Evolutionary conservation across 2,797 vertebrate species (phyloP), one percentile per base, ranked within the genome.

Genomic region (Choloepus didactylus): DNA sequence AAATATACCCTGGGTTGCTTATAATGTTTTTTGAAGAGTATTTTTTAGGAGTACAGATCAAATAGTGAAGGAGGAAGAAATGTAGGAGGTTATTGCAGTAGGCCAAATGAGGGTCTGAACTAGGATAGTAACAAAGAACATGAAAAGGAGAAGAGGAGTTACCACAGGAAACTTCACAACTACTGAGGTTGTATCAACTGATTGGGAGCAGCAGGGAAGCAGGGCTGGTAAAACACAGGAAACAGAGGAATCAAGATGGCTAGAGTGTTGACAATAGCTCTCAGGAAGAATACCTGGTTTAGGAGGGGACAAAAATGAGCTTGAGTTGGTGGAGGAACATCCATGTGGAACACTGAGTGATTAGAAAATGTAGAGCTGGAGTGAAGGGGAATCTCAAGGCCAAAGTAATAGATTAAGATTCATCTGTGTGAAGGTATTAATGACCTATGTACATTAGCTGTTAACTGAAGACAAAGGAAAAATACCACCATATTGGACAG

Each of bases 391-490:
- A 87, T 83, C 27, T 76, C 16, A 95, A 80, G 8, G 8, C 38
- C 66, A 85, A 66, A 92, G 23, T 95, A 84, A 59, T 72, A 64
- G 41, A 38, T 72, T 66, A 85, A n/a, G 19, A 75, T 49, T 91
- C 15, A 38, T 69, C 31, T 54, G 31, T 69, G 25, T 89, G 27
- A 94, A 89, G 25, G n/a, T 83, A 44, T 85, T 89, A 69, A 14
- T n/a, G 27, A 62, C 23, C 18, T 75, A 21, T 67, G 73, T 60
- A 31, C 72, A 54, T 88, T 14, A 80, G 25, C 83, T 66, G 10
- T 72, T 84, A 41, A 59, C 67, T 91, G 15, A 96, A 84, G 38
- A 51, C 84, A 80, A 94, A 91, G n/a, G n/a, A n/a, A 91, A 87
- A 54, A 60, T 23, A 29, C 70, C 69, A 51, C 29, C 18, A 49